Base-by-base conservation (phyloP, 2,113 vertebrate genomes). In the Collichthys lucidus region DNA sequence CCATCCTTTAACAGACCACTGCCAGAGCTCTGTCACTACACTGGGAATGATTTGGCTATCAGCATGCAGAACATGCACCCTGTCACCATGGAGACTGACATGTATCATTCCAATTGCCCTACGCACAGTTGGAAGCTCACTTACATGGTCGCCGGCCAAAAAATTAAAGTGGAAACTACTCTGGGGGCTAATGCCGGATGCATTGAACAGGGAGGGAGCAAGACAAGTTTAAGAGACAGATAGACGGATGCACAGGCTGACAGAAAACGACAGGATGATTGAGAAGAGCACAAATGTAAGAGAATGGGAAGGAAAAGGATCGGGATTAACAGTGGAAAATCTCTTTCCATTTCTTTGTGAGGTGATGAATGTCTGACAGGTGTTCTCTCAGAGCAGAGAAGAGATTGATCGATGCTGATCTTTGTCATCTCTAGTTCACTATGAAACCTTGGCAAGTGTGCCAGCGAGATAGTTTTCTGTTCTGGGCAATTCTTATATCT, bases 21-120 rank as follows among this genome's bases (percentile, higher is more conserved):
- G 52, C 8, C 35, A 40, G 35, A 40, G 7, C 42, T 60, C 60
- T 68, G 64, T 40, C 61, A 14, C 71, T 61, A 19, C 15, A 24
- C n/a, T 19, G 26, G 49, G 61, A 29, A 1, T 50, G 61, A 86
- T 59, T 59, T 53, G 29, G 61, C 62, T 26, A 80, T 91, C 83
- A 83, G 78, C 60, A 82, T 77, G 80, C 65, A 84, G 60, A 67
- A 17, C 65, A 74, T 70, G 64, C 69, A 47, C 70, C 31, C 87
- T 79, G 80, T 89, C 88, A 83, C 87, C 90, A 91, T 88, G 89
- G 88, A 85, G 82, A 92, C 88, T 82, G 84, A 88, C 88, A 88
- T 86, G 82, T 80, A 85, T 91, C 84, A 87, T 63, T 83, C 57
- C 10, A 4, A 42, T 14, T 24, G 66, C 52, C 24, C 63, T 59